phyloP scores from a whole-genome alignment of 1,140 invertebrate species.

The Carposina sasakii region DNA sequence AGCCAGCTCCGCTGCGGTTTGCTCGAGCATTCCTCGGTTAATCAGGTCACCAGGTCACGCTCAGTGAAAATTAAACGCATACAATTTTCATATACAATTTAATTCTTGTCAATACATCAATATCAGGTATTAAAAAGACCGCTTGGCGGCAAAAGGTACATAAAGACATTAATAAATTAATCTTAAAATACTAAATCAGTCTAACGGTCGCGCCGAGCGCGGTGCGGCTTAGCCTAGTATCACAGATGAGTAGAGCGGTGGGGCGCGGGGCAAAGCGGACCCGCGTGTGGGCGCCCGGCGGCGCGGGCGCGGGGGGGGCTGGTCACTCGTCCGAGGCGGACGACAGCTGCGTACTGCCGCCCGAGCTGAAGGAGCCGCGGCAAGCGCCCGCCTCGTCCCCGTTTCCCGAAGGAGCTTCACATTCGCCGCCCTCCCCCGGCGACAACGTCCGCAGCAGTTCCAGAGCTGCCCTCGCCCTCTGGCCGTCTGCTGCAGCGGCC shows the following conservation, averaged over 20 bases:
- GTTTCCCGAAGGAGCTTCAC: slow-evolving; percentile 59
- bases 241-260: slow-evolving; percentile 70
- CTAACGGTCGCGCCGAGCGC: slow-evolving; percentile 65
- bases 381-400: slow-evolving; percentile 39
- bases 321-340: slow-evolving; percentile 66
- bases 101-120: slow-evolving; percentile 49
- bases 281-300: slow-evolving; percentile 28
- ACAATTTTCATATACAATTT: slow-evolving; percentile 39
- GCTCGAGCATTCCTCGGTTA: background rate
- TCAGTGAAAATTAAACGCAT: slow-evolving; percentile 26
- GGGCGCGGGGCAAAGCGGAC: slow-evolving; percentile 51
- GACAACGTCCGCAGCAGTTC: slow-evolving; percentile 56
- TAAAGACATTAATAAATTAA: slow-evolving; percentile 67
- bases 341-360: slow-evolving; percentile 62
- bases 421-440: slow-evolving; percentile 71
- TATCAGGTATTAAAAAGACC: slow-evolving; percentile 63
- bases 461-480: slow-evolving; percentile 58
- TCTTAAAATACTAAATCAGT: slow-evolving; percentile 70
- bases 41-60: slow-evolving; percentile 12
- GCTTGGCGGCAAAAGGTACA: slow-evolving; percentile 70
- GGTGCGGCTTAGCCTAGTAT: slow-evolving; percentile 63
- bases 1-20: background rate
- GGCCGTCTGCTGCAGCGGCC: slow-evolving; percentile 45
- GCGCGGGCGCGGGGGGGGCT: slow-evolving; percentile 26
- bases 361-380: slow-evolving; percentile 62